Conservation (phyloP, 2,797 vertebrate species). For the Craterocephalus amniculus region DNA sequence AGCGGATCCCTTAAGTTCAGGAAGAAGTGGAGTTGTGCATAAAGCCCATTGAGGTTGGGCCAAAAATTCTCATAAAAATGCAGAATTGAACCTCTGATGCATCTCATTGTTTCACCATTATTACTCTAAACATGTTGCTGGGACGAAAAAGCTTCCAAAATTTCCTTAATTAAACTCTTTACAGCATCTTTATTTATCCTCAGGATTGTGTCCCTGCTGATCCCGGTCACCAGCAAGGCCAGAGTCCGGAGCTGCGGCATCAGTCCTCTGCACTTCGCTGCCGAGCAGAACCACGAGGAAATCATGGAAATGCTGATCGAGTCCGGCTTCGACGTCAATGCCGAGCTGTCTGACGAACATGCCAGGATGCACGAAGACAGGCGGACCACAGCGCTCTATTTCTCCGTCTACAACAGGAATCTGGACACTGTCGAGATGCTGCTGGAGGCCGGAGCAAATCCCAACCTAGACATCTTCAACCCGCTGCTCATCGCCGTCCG, state of each 20-base stretch:
- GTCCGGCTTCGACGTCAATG: conserved; percentile 87
- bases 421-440: too few species aligned
- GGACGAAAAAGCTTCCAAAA: too few species aligned
- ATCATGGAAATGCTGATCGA: conserved; percentile 87
- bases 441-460: too few species aligned
- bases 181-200: too few species aligned
- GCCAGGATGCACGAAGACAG: conserved; percentile 88
- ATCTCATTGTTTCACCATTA: too few species aligned
- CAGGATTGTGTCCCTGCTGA: conserved; percentile 77
- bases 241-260: conserved; percentile 85
- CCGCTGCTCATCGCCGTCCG: conserved; percentile 89
- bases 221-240: conserved; percentile 85
- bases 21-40: too few species aligned
- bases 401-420: conserved; percentile 88
- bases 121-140: too few species aligned
- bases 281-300: conserved; percentile 85
- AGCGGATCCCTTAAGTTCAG: too few species aligned
- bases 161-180: too few species aligned
- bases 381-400: conserved; percentile 87
- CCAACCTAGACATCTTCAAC: conserved; percentile 89
- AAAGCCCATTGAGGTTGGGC: too few species aligned
- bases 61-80: too few species aligned
- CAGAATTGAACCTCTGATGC: too few species aligned
- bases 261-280: conserved; percentile 90
- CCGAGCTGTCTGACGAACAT: conserved; percentile 81